Evolutionary conservation across 2,888 invertebrate genomes (phyloP).

Genomic region (Drepana falcataria): DNA sequence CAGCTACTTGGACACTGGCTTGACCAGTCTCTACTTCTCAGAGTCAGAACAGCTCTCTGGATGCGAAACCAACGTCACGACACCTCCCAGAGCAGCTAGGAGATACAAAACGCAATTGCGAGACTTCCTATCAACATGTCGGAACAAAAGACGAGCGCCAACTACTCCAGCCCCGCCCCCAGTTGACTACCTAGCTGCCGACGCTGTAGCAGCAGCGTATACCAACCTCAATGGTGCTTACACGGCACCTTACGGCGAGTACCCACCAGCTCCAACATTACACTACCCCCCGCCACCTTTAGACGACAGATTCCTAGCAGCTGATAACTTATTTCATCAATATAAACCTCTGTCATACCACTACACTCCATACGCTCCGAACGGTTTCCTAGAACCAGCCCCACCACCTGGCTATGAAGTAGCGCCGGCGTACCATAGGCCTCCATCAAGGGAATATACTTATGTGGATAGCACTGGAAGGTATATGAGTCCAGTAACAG

Average conservation of each 20-base stretch:
- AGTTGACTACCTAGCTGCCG: constrained; percentile 84
- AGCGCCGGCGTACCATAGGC: constrained; percentile 82
- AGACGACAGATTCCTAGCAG: constrained; percentile 85
- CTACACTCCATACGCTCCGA: constrained; percentile 85
- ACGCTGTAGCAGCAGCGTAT: constrained; percentile 88
- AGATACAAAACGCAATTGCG: constrained; percentile 96
- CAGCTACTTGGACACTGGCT: constrained; percentile 95
- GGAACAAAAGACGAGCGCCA: constrained; percentile 85
- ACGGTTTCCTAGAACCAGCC: constrained; percentile 90
- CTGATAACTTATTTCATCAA: constrained; percentile 93
- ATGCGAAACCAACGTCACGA: constrained; percentile 80
- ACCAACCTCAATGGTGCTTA: constrained; percentile 89
- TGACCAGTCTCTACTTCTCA: constrained; percentile 93
- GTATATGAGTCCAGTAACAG: constrained; percentile 80
- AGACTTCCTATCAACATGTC: constrained; percentile 94
- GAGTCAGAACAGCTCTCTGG: constrained; percentile 88
- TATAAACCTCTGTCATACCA: constrained; percentile 93
- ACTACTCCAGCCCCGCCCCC: constrained; percentile 80
- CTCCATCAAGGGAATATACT: constrained; percentile 77
- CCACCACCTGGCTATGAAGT: constrained; percentile 79
- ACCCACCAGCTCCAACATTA: constrained; percentile 83
- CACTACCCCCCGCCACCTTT: constrained; percentile 82
- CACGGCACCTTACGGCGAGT: constrained; percentile 86
- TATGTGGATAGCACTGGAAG: constrained; percentile 78
- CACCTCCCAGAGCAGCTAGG: constrained; percentile 88